Evolutionary conservation across 2,797 vertebrate genomes (phyloP).

Genomic region (Eulemur coronatus): DNA sequence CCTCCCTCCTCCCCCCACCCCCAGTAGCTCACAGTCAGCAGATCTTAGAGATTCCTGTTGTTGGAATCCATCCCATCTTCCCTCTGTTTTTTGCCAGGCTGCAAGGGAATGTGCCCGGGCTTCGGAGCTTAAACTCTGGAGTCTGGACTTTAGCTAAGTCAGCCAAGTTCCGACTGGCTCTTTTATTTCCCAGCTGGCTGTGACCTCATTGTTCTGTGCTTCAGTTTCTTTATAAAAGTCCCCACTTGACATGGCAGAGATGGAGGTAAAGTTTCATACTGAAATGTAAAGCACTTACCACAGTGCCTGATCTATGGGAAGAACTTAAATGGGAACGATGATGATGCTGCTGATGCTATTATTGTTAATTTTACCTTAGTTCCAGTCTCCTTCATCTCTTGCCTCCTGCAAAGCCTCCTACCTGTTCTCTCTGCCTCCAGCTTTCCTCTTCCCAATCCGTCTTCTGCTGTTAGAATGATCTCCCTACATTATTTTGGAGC

Average conservation of each 20-base stretch:
- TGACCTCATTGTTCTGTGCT: neutral
- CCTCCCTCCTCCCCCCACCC: neutral
- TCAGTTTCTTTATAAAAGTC: neutral
- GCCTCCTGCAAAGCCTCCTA: neutral
- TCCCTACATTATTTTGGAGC: neutral
- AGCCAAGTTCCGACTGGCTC: neutral
- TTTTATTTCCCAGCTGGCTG: neutral
- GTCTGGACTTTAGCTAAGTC: neutral
- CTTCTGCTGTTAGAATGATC: neutral
- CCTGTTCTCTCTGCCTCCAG: neutral
- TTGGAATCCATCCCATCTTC: neutral
- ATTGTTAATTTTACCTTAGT: constrained; percentile 5
- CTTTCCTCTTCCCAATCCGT: neutral
- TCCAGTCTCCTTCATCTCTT: neutral
- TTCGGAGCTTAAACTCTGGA: neutral
- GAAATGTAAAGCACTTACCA: neutral
- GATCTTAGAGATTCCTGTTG: neutral
- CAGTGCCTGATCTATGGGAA: neutral
- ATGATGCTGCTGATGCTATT: neutral
- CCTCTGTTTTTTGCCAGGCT: neutral
- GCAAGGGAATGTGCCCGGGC: neutral
- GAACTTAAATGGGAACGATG: neutral
- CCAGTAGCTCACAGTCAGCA: neutral
- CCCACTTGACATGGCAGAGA: neutral
- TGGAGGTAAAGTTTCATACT: neutral